phyloP scores from a whole-genome alignment of 2,888 invertebrate genomes.

The Chouioia cunea region DNA sequence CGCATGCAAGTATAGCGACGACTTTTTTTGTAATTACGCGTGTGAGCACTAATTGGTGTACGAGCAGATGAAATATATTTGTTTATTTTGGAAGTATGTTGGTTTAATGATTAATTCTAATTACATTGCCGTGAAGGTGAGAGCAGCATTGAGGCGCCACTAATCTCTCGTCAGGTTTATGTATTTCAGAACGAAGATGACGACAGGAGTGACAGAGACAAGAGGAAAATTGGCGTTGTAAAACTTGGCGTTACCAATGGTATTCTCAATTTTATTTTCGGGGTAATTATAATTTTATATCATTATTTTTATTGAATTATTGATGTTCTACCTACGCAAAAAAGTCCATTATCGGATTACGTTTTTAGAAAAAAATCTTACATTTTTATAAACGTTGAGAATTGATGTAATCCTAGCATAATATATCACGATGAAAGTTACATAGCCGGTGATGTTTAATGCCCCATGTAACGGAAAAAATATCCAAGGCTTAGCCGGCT shows the following conservation, averaged over 20 bases:
- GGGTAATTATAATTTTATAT: slow-evolving; percentile 73
- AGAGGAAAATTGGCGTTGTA: slow-evolving; percentile 80
- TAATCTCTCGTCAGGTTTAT: slow-evolving; percentile 58
- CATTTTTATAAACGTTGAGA: background rate
- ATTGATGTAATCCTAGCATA: slow-evolving; percentile 33
- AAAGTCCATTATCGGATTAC: slow-evolving; percentile 4
- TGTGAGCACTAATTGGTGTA: slow-evolving; percentile 4
- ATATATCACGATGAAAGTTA: slow-evolving; percentile 10
- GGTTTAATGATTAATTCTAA: slow-evolving; percentile 15
- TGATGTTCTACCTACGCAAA: background rate
- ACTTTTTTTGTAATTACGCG: background rate
- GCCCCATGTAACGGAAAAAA: slow-evolving; percentile 43
- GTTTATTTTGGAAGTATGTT: slow-evolving; percentile 33
- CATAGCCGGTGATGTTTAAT: slow-evolving; percentile 28
- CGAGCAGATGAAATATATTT: background rate
- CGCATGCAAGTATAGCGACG: background rate
- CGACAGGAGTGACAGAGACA: slow-evolving; percentile 75
- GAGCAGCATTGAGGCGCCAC: slow-evolving; percentile 11
- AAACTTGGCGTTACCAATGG: slow-evolving; percentile 84
- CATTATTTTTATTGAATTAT: background rate
- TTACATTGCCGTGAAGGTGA: slow-evolving; percentile 8
- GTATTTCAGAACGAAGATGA: slow-evolving; percentile 66
- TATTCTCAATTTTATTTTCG: slow-evolving; percentile 84
- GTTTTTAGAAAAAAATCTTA: background rate
- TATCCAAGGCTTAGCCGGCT: slow-evolving; percentile 29